These are phyloP conservation scores for Acanthaster planci DNA, from an alignment of 35 echinoderm and acorn worm genomes.

Conservation along the genomic window DNA sequence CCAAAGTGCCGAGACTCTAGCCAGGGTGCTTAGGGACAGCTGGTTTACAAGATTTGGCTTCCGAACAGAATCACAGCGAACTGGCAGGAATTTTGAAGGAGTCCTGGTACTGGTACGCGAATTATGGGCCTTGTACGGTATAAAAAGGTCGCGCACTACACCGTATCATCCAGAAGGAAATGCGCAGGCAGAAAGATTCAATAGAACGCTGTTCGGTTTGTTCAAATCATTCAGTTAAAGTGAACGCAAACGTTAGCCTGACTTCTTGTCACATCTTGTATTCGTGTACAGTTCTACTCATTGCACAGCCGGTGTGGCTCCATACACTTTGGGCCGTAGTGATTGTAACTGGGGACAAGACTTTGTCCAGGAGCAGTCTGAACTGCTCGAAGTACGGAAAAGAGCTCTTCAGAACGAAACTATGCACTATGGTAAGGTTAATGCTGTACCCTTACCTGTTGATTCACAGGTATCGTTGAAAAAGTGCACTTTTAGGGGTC, in stretches of 20 bases:
- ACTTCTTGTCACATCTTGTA: not conserved
- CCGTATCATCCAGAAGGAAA: constrained; percentile 39
- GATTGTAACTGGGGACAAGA: not conserved
- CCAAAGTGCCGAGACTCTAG: constrained; percentile 50
- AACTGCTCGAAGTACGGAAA: not conserved
- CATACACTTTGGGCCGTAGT: too few species aligned
- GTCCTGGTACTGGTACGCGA: constrained; percentile 11
- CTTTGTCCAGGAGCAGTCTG: constrained; percentile 5
- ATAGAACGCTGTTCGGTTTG: constrained; percentile 18
- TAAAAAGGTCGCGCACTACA: constrained; percentile 23
- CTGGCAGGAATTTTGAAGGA: constrained; percentile 57
- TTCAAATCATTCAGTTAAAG: not conserved
- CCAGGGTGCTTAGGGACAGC: constrained; percentile 17
- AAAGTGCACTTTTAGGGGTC: constrained; percentile 2
- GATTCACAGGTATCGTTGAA: constrained; percentile 2
- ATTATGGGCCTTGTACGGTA: constrained; percentile 52
- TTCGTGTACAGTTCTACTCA: constrained; percentile 20
- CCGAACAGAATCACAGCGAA: constrained; percentile 35
- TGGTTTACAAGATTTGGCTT: constrained; percentile 17
- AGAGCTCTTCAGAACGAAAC: constrained; percentile 1
- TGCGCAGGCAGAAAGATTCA: constrained; percentile 38
- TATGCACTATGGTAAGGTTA: not conserved
- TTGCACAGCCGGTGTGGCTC: not conserved
- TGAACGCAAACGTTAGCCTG: not conserved
- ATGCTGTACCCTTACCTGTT: not conserved